Conservation (phyloP, 2,797 vertebrate genomes). For the Eupleurogrammus muticus region DNA sequence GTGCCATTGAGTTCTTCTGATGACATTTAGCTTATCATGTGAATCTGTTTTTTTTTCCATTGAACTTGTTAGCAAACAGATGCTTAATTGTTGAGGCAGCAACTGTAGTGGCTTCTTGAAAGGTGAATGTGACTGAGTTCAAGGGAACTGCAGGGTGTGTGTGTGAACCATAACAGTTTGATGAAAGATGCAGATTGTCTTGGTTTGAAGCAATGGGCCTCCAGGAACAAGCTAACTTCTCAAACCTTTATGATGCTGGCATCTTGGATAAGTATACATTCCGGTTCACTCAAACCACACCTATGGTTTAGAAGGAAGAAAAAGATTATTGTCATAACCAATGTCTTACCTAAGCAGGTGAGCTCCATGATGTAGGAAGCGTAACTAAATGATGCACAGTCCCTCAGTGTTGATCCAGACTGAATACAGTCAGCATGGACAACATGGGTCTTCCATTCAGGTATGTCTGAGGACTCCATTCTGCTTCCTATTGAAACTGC, state of each 20-base stretch:
- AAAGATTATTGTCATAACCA: not conserved
- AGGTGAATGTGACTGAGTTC: too few relatives aligned
- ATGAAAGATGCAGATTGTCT: too few relatives aligned
- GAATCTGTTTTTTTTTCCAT: too few relatives aligned
- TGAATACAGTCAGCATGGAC: not conserved
- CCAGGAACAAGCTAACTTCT: not conserved
- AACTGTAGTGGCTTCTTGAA: too few relatives aligned
- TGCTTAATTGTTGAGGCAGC: too few relatives aligned
- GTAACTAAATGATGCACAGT: not conserved
- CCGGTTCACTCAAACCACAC: not conserved
- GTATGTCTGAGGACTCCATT: accelerated
- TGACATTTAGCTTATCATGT: too few relatives aligned
- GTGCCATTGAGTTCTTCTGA: too few relatives aligned
- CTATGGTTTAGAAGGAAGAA: not conserved
- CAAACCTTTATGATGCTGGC: not conserved
- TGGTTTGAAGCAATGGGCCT: not conserved
- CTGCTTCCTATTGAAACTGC: too few relatives aligned
- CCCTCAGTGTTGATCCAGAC: not conserved
- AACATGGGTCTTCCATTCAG: not conserved
- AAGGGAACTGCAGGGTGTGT: too few relatives aligned
- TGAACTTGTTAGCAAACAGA: too few relatives aligned
- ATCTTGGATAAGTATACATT: not conserved
- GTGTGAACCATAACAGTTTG: too few relatives aligned
- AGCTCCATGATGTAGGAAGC: not conserved
- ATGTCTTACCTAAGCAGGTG: constrained; percentile 8